Conservation (phyloP, 2,888 invertebrate species). For the Rapana venosa region DNA sequence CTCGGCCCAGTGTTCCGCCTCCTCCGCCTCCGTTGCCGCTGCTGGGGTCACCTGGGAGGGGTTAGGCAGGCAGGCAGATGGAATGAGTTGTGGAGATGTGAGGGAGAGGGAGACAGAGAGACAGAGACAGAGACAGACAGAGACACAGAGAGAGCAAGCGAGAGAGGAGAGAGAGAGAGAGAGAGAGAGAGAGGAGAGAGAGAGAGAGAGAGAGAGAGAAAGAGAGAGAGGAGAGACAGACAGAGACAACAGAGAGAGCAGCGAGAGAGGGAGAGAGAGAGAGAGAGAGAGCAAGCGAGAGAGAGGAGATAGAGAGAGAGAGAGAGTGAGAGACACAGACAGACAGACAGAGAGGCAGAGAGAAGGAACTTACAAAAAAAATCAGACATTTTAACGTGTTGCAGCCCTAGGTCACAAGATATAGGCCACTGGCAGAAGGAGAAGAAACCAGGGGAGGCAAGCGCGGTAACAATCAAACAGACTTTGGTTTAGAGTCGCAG, state of each 20-base stretch:
- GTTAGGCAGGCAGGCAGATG: not conserved
- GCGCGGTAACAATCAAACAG: no score
- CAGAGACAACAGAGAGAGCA: not conserved
- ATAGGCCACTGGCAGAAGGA: no score
- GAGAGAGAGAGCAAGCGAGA: no score
- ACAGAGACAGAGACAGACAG: conserved; percentile 28
- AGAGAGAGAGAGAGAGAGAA: not conserved
- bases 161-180: not conserved
- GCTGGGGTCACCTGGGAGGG: not conserved
- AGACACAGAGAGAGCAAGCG: conserved; percentile 14
- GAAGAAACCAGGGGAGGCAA: no score
- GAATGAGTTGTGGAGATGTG: not conserved
- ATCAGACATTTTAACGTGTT: no score
- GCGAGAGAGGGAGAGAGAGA: no score
- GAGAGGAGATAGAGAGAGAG: no score
- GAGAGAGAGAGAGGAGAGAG: not conserved
- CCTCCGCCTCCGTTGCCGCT: not conserved
- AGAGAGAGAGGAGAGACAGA: not conserved
- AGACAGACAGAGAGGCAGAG: not conserved
- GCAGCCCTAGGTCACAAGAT: no score
- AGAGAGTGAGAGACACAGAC: no score
- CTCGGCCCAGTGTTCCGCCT: not conserved
- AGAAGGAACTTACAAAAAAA: no score
- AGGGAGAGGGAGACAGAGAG: not conserved
- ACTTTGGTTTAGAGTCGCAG: no score